Percentiles rank a stretch among this genome's conserved stretches.
phyloP scores from a whole-genome alignment of 2,113 vertebrate species.

The Calyptommatus sinebrachiatus region DNA sequence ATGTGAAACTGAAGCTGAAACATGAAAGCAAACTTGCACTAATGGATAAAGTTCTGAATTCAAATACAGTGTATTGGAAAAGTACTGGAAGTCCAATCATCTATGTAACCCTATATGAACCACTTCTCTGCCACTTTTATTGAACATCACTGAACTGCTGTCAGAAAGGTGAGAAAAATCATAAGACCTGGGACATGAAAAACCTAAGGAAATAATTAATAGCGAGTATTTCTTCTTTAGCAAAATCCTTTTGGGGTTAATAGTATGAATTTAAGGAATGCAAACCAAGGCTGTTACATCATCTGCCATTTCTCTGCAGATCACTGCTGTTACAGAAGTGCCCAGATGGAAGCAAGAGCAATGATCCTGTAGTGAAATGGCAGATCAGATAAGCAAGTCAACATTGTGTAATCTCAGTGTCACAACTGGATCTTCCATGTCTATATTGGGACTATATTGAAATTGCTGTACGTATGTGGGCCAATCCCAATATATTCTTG shows the following conservation, averaged over 20 bases:
- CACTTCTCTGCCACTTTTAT: neutral
- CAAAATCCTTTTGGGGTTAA: neutral
- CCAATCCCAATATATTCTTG: no score
- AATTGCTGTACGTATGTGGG: no score
- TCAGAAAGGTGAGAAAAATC: neutral
- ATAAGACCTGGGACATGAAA: neutral
- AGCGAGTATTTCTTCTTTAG: neutral
- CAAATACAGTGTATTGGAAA: neutral
- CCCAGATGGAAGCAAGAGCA: no score
- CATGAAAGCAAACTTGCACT: neutral
- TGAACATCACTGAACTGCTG: neutral
- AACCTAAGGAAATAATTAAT: constrained; percentile 8
- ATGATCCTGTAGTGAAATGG: no score
- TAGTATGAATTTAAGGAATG: neutral
- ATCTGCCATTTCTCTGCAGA: no score
- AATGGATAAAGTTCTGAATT: neutral
- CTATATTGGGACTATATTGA: no score
- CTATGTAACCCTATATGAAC: neutral
- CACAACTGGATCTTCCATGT: no score
- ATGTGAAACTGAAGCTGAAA: neutral
- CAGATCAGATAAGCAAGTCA: no score
- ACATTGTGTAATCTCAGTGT: no score
- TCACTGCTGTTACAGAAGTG: no score
- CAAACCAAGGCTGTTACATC: no score
- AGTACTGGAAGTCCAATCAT: neutral